A percentile compares a stretch with the other conserved stretches of the same genome.
Evolutionary conservation across 2,888 invertebrate genomes (phyloP).

Genomic region (Polydrusus cervinus): DNA sequence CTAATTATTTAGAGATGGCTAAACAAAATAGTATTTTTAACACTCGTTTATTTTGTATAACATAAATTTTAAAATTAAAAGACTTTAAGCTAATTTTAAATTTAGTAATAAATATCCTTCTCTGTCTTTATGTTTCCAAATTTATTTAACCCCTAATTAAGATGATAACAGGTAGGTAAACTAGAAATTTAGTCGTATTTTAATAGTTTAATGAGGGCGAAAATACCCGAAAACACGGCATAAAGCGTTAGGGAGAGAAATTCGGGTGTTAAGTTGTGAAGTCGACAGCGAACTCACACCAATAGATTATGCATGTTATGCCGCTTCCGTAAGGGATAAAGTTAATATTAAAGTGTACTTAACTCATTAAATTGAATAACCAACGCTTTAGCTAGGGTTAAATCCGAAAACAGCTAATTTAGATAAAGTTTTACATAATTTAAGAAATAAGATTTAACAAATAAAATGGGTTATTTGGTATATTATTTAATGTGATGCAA

Average conservation of each 20-base stretch:
- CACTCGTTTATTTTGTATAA: no score
- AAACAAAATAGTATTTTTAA: no score
- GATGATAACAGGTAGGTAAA: conserved; percentile 28
- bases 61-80: no score
- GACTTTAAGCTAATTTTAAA: background rate
- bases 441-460: background rate
- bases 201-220: conserved; percentile 35
- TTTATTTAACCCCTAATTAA: conserved; percentile 25
- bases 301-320: conserved; percentile 43
- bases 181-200: conserved; percentile 30
- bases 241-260: conserved; percentile 30
- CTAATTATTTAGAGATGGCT: no score
- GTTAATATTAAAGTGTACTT: conserved; percentile 43
- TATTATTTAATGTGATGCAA: no score
- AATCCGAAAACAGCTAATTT: conserved; percentile 31
- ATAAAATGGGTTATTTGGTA: no score
- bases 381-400: conserved; percentile 31
- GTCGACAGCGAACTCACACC: conserved; percentile 43
- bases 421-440: conserved; percentile 22
- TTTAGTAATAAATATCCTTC: background rate
- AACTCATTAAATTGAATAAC: conserved; percentile 44
- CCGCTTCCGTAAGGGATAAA: conserved; percentile 42
- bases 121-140: background rate
- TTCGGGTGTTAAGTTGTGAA: conserved; percentile 42
- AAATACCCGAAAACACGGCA: conserved; percentile 36